Evolutionary conservation across 2,888 invertebrate species (phyloP).

Genomic region (Lithosia quadra): DNA sequence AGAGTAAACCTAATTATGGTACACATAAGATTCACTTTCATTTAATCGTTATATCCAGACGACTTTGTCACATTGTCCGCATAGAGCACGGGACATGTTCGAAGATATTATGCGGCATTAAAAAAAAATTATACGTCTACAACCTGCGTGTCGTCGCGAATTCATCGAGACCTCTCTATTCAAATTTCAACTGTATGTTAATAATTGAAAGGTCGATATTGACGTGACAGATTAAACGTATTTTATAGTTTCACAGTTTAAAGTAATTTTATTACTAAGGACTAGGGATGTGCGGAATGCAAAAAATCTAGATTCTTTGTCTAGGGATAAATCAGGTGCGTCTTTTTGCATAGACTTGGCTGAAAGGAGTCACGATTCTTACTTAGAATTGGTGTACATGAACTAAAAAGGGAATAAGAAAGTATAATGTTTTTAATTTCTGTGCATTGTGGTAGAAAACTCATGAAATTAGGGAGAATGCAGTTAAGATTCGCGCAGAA

Average conservation of each 20-base stretch:
- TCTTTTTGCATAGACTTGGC: constrained; percentile 11
- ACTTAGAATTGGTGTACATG: neutral
- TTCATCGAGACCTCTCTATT: constrained; percentile 42
- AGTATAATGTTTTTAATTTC: neutral
- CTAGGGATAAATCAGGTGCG: constrained; percentile 29
- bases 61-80: constrained; percentile 63
- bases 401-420: neutral
- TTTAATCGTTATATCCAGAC: constrained; percentile 28
- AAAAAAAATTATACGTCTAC: constrained; percentile 64
- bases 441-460: neutral
- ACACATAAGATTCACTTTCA: constrained; percentile 27
- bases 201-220: constrained; percentile 37
- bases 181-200: constrained; percentile 44
- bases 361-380: constrained; percentile 20
- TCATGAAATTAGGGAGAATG: neutral
- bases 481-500: neutral
- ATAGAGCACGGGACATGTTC: constrained; percentile 75
- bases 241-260: constrained; percentile 53
- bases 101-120: constrained; percentile 63
- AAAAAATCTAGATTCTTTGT: constrained; percentile 35
- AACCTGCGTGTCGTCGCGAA: constrained; percentile 67
- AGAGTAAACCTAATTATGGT: constrained; percentile 11
- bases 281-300: constrained; percentile 46
- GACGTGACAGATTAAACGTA: constrained; percentile 28
- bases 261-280: constrained; percentile 75